Evolutionary conservation across 2,797 vertebrate genomes (phyloP).

Genomic region (Rhinophrynus dorsalis): DNA sequence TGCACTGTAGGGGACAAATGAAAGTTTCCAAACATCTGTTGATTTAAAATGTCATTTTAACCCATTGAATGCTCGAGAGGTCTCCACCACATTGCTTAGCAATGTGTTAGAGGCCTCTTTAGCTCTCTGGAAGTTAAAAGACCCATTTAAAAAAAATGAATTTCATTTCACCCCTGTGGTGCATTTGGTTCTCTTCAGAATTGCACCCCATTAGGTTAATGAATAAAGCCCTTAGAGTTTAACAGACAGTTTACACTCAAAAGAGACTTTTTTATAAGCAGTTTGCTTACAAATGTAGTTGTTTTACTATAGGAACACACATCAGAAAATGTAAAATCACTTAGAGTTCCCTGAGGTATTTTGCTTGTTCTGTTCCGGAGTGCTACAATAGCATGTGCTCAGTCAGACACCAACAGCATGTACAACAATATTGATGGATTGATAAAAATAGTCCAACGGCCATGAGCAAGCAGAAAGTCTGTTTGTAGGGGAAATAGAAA

Average conservation of each 20-base stretch:
- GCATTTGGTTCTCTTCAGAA: too few relatives aligned
- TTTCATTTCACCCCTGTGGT: too few relatives aligned
- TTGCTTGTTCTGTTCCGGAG: constrained; percentile 29
- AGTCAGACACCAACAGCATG: constrained; percentile 27
- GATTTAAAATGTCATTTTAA: too few relatives aligned
- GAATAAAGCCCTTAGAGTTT: too few relatives aligned
- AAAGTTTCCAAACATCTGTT: too few relatives aligned
- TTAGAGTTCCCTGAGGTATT: constrained; percentile 35
- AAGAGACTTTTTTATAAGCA: background rate
- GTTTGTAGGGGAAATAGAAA: constrained; percentile 20
- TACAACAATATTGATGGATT: constrained; percentile 36
- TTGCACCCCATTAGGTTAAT: too few relatives aligned
- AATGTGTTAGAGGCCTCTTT: too few relatives aligned
- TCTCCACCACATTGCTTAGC: too few relatives aligned
- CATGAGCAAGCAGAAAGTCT: constrained; percentile 31
- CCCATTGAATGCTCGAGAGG: too few relatives aligned
- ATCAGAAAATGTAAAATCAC: constrained; percentile 34
- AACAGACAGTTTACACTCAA: constrained; percentile 9
- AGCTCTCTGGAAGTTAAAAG: too few relatives aligned
- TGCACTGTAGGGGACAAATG: too few relatives aligned
- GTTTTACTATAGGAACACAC: constrained; percentile 1
- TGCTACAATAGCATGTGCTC: constrained; percentile 30
- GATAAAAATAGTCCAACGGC: constrained; percentile 40
- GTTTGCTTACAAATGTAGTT: background rate
- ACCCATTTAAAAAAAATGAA: too few relatives aligned